phyloP scores from a whole-genome alignment of 35 echinoderm and acorn worm genomes.

The Diadema setosum region DNA sequence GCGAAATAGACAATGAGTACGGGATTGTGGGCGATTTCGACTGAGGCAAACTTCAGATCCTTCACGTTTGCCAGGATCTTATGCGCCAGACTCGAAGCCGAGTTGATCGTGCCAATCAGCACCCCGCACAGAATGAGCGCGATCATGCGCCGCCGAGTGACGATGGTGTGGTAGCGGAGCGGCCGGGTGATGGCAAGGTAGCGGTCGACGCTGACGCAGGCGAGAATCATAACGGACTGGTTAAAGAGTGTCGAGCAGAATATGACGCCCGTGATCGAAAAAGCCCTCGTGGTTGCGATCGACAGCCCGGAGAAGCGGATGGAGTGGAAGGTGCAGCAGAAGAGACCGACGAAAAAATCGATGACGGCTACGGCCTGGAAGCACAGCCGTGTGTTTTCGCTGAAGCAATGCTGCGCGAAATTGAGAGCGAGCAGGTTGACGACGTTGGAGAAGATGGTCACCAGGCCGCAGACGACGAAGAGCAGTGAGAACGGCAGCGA shows the following conservation, averaged over 20 bases:
- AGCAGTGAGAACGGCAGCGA: not conserved
- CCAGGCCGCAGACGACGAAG: not conserved
- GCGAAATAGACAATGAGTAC: not conserved
- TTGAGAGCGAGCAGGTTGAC: not conserved
- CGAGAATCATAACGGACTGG: slow-evolving; percentile 22
- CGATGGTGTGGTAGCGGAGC: slow-evolving; percentile 15
- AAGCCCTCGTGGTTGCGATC: not conserved
- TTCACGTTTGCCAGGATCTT: not conserved
- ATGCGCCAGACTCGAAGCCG: not conserved
- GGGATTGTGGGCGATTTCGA: not conserved
- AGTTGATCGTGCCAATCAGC: not conserved
- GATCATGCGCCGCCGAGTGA: slow-evolving; percentile 17
- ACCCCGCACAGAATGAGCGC: not conserved
- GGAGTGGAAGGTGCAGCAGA: slow-evolving; percentile 15
- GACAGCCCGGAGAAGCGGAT: not conserved
- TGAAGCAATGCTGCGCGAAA: not conserved
- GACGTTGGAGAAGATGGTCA: not conserved
- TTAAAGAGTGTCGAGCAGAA: not conserved
- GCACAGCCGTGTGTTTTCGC: not conserved
- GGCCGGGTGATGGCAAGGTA: slow-evolving; percentile 46
- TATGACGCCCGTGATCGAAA: slow-evolving; percentile 29
- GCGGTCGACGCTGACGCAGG: slow-evolving; percentile 47
- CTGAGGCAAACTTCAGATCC: not conserved
- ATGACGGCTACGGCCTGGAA: not conserved
- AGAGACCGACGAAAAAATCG: not conserved